Evolutionary conservation across 2,888 invertebrate genomes (phyloP).

Genomic region (Archaeoteleia sp.): DNA sequence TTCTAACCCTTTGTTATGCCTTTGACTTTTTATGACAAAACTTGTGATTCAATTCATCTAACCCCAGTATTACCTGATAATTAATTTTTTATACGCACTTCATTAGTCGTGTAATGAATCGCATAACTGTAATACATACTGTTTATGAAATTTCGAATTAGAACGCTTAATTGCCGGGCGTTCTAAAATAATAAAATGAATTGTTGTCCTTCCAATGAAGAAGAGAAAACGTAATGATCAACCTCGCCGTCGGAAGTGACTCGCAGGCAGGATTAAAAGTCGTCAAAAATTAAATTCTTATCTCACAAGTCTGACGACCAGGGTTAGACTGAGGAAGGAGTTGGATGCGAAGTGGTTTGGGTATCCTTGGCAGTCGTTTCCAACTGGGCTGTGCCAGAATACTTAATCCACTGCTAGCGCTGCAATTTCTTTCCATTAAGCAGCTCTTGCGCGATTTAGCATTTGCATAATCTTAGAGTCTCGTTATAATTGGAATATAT

Average conservation of each 20-base stretch:
- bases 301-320: conserved; percentile 60
- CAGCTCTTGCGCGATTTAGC: conserved; percentile 71
- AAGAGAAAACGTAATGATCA: conserved; percentile 43
- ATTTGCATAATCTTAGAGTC: conserved; percentile 71
- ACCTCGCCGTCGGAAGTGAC: conserved; percentile 59
- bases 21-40: too few relatives aligned
- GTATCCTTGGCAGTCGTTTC: conserved; percentile 56
- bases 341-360: conserved; percentile 50
- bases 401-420: conserved; percentile 72
- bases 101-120: conserved; percentile 13
- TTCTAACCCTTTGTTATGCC: too few relatives aligned
- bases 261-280: conserved; percentile 69
- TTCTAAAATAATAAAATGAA: conserved; percentile 46
- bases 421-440: conserved; percentile 74
- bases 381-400: conserved; percentile 58
- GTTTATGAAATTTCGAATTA: conserved; percentile 46
- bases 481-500: conserved; percentile 64
- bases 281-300: conserved; percentile 72
- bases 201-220: conserved; percentile 47
- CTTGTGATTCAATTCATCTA: too few relatives aligned
- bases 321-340: conserved; percentile 44
- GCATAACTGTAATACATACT: conserved; percentile 34
- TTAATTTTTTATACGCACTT: too few relatives aligned
- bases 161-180: conserved; percentile 43
- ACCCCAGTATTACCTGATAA: too few relatives aligned